These are phyloP conservation scores for Xenops minutus DNA, from an alignment of 2,797 vertebrate species.

Conservation along the genomic window DNA sequence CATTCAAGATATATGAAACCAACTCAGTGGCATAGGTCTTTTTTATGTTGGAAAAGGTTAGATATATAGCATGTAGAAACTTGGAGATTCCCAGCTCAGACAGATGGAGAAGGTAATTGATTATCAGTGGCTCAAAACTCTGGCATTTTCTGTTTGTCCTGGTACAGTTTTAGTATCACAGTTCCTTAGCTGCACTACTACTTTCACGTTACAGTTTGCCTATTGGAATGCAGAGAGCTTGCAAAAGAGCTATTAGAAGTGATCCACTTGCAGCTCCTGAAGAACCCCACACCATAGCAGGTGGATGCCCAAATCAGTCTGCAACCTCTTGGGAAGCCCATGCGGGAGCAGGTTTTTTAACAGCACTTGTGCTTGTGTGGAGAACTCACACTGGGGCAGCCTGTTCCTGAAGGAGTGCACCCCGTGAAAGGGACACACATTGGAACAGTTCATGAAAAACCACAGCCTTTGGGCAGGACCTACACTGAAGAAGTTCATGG, in stretches of 20 bases:
- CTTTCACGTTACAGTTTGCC: neutral
- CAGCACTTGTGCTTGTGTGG: neutral
- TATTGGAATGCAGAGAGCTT: neutral
- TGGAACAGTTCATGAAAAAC: neutral
- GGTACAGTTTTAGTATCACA: neutral
- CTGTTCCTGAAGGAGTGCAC: no score
- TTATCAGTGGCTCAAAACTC: neutral
- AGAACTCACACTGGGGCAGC: neutral
- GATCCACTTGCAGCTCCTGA: neutral
- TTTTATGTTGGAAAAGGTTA: neutral
- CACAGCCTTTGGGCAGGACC: neutral
- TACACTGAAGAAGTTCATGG: neutral
- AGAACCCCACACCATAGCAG: neutral
- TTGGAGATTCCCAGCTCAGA: neutral
- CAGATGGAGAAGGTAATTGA: neutral
- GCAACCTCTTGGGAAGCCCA: neutral
- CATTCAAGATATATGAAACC: neutral
- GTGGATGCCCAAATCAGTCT: neutral
- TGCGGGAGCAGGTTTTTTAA: neutral
- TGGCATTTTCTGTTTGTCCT: neutral
- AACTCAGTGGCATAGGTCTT: neutral
- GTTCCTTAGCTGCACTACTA: neutral
- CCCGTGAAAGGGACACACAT: rapidly evolving
- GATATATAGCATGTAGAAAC: neutral
- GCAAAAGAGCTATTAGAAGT: neutral